These are phyloP conservation scores for Valencia hispanica DNA, from an alignment of 2,797 vertebrate genomes.

Conservation along the genomic window DNA sequence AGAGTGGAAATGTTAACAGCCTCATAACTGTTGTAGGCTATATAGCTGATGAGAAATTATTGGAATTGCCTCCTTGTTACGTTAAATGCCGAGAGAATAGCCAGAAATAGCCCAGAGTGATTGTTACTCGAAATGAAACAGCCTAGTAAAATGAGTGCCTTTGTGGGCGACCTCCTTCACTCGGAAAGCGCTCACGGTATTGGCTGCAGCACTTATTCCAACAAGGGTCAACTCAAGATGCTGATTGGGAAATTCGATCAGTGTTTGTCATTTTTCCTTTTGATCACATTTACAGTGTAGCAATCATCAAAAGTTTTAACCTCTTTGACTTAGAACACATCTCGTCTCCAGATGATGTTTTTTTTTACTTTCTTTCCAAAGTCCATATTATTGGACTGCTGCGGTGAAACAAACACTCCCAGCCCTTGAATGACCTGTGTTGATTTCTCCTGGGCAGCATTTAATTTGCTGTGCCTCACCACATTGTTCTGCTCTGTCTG, in stretches of 20 bases:
- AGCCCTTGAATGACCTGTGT: slow-evolving; percentile 61
- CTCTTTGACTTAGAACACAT: slow-evolving; percentile 12
- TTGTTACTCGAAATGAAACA: slow-evolving; percentile 25
- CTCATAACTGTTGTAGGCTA: slow-evolving; percentile 44
- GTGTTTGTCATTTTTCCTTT: neutral
- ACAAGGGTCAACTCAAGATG: slow-evolving; percentile 33
- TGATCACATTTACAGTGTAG: neutral
- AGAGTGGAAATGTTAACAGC: slow-evolving; percentile 35
- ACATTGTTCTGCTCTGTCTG: slow-evolving; percentile 53
- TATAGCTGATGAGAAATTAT: slow-evolving; percentile 29
- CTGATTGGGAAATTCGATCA: slow-evolving; percentile 19
- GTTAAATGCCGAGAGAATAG: slow-evolving; percentile 18
- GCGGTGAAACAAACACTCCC: slow-evolving; percentile 51
- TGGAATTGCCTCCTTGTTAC: slow-evolving; percentile 30
- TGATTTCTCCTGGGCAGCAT: slow-evolving; percentile 70
- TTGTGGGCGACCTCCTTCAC: slow-evolving; percentile 8
- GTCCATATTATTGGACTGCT: slow-evolving; percentile 20
- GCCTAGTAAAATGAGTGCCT: slow-evolving; percentile 11
- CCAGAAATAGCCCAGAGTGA: slow-evolving; percentile 18
- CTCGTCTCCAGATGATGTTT: neutral
- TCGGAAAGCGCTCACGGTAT: neutral
- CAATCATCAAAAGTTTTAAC: neutral
- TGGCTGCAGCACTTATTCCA: slow-evolving; percentile 3
- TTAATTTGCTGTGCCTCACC: slow-evolving; percentile 68
- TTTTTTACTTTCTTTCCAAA: neutral